These are phyloP conservation scores for Acrocyrtus sp. DNA, from an alignment of 2,888 invertebrate species.

Conservation along the genomic window DNA sequence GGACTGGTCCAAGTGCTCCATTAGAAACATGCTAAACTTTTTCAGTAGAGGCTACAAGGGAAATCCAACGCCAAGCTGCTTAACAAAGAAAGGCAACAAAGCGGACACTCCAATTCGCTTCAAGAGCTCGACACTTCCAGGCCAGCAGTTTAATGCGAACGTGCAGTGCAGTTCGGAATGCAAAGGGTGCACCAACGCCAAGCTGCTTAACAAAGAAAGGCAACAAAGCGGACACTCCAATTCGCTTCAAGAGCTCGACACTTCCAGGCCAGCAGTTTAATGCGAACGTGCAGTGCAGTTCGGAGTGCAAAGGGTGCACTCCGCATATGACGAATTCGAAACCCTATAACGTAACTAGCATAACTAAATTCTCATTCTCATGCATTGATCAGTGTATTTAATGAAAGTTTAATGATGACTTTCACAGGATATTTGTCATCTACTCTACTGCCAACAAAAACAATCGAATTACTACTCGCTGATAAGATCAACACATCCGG, in stretches of 20 bases:
- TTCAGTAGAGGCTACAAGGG: conserved; percentile 22
- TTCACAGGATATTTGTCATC: conserved; percentile 23
- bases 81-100: conserved; percentile 23
- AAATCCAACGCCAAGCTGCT: conserved; percentile 15
- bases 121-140: conserved; percentile 26
- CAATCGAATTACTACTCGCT: neutral
- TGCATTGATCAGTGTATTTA: too few relatives aligned
- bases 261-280: conserved; percentile 37
- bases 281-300: conserved; percentile 16
- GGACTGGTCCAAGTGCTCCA: conserved; percentile 49
- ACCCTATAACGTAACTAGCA: conserved; percentile 26
- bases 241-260: conserved; percentile 18
- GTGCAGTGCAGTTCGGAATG: conserved; percentile 23
- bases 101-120: conserved; percentile 14
- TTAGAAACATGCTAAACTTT: conserved; percentile 33
- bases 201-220: conserved; percentile 25
- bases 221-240: conserved; percentile 2
- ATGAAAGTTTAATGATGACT: neutral
- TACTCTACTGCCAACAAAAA: conserved; percentile 4
- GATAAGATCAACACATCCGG: conserved; percentile 32
- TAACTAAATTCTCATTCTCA: neutral
- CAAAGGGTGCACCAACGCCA: conserved; percentile 14
- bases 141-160: conserved; percentile 23
- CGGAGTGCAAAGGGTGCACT: conserved; percentile 13
- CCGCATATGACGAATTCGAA: neutral